Percentiles rank a stretch among this genome's conserved stretches.
Evolutionary conservation across 30 jellyfish, hydroid and myxozoan species (phyloP).

Genomic region (Pelagia noctiluca): DNA sequence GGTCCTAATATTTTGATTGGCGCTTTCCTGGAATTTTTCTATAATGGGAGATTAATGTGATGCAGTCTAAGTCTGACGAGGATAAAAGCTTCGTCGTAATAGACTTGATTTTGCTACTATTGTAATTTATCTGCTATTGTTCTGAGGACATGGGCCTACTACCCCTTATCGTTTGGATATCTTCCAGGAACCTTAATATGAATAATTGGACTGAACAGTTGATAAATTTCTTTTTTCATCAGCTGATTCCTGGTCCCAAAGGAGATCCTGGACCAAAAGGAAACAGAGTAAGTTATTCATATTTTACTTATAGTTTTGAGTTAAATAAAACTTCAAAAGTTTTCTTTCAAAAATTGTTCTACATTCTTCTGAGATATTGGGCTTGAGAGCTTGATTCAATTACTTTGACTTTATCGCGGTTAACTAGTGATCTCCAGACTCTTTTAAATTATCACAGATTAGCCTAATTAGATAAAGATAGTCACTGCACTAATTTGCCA

Average conservation of each 20-base stretch:
- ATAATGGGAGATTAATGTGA: no score
- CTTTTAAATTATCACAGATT: no score
- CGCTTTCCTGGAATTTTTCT: no score
- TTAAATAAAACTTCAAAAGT: neutral
- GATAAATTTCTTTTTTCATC: neutral
- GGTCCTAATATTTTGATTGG: no score
- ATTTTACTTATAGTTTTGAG: no score
- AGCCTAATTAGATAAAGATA: neutral
- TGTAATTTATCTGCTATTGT: no score
- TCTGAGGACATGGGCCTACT: no score
- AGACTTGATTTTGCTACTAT: no score
- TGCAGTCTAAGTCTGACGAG: no score
- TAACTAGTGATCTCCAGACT: neutral
- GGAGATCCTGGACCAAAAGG: conserved; percentile 7
- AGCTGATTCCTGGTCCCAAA: neutral
- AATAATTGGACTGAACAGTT: neutral
- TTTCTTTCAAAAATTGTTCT: neutral
- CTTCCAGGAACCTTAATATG: neutral
- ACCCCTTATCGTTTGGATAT: no score
- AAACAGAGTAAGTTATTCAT: neutral
- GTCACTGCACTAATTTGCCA: no score
- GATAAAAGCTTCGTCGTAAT: no score
- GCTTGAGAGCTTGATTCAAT: neutral
- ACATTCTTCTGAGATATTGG: neutral
- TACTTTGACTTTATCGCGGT: neutral